phyloP scores from a whole-genome alignment of 2,888 invertebrate species.

The Boloria selene region DNA sequence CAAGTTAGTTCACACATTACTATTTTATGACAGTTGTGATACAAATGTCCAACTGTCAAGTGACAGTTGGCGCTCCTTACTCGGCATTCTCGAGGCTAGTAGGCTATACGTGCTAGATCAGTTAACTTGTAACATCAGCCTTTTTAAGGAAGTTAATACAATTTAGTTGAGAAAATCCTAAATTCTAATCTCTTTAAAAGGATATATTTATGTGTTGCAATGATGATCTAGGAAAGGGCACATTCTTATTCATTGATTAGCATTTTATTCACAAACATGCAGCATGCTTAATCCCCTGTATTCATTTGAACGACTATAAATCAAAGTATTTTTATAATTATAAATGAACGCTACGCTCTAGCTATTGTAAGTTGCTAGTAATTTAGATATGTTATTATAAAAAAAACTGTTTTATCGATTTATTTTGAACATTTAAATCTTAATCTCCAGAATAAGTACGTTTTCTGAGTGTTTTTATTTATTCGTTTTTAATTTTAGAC shows the following conservation, averaged over 20 bases:
- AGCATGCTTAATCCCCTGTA: too few species aligned
- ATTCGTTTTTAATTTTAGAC: neutral
- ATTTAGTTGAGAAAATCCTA: conserved; percentile 25
- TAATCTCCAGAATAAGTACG: conserved; percentile 33
- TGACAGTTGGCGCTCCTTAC: conserved; percentile 33
- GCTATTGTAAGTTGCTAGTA: neutral
- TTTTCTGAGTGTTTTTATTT: conserved; percentile 31
- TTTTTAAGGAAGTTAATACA: conserved; percentile 13
- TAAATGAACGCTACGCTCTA: too few species aligned
- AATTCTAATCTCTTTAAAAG: conserved; percentile 18
- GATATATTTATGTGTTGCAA: neutral
- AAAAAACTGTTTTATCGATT: neutral
- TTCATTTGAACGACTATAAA: too few species aligned
- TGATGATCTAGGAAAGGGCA: conserved; percentile 15
- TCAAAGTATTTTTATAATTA: too few species aligned
- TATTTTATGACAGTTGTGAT: conserved; percentile 1
- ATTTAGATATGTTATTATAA: neutral
- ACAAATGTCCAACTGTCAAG: conserved; percentile 17
- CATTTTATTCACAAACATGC: neutral
- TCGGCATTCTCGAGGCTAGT: conserved; percentile 31
- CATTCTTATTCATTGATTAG: conserved; percentile 15
- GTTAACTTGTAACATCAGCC: conserved; percentile 29
- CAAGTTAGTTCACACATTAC: neutral
- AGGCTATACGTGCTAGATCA: conserved; percentile 28
- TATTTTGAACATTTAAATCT: neutral